Conservation (phyloP, 2,113 vertebrate genomes). For the Xenotilapia flavipinnis region DNA sequence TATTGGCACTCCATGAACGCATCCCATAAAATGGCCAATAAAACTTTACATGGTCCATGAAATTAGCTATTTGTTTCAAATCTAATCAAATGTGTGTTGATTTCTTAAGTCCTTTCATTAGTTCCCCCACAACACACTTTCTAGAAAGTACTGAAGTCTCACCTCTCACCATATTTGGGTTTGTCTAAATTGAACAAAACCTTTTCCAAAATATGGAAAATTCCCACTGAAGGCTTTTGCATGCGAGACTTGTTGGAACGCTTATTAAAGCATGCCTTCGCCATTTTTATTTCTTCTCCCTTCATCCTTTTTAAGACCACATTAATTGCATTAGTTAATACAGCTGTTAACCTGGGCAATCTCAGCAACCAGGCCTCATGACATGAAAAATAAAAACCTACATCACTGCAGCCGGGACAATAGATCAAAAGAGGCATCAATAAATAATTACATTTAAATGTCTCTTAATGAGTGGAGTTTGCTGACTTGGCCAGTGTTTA, state of each 20-base stretch:
- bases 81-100: conserved; percentile 46
- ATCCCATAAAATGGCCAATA: conserved; percentile 60
- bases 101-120: conserved; percentile 19
- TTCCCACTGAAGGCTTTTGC: background rate
- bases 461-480: conserved; percentile 74
- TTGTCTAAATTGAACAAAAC: background rate
- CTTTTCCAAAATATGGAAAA: background rate
- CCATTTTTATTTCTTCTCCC: background rate
- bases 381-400: conserved; percentile 52
- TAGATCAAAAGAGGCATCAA: conserved; percentile 75
- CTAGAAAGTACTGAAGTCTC: background rate
- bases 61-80: conserved; percentile 60
- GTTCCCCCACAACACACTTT: background rate
- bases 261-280: background rate
- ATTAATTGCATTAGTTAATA: conserved; percentile 44
- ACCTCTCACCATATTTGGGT: background rate
- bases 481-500: conserved; percentile 70
- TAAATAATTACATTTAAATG: conserved; percentile 81
- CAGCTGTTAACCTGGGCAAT: conserved; percentile 58
- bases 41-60: conserved; percentile 61
- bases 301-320: background rate
- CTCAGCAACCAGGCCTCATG: conserved; percentile 32
- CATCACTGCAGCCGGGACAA: conserved; percentile 49
- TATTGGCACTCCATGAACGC: conserved; percentile 50
- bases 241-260: background rate